A percentile compares a stretch with the other conserved stretches of the same genome.
phyloP scores from a whole-genome alignment of 2,888 invertebrate species.

The Pomacea canaliculata region DNA sequence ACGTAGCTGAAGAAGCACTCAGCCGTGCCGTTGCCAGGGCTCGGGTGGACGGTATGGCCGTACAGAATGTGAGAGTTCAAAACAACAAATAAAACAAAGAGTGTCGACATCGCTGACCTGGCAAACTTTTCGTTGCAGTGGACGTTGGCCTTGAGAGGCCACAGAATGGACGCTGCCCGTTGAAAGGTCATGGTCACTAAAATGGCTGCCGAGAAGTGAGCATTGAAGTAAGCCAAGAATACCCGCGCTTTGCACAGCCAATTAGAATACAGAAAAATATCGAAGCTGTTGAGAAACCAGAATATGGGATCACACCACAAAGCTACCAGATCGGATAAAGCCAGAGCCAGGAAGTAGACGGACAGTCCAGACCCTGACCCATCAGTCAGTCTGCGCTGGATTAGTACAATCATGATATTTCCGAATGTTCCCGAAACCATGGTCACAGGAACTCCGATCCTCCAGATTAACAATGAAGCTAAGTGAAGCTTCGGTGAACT shows the following conservation, averaged over 20 bases:
- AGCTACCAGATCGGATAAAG: slow-evolving; percentile 28
- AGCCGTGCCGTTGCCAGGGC: background rate
- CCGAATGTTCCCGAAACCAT: slow-evolving; percentile 2
- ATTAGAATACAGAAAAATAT: slow-evolving; percentile 4
- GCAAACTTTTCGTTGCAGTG: background rate
- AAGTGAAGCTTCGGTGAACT: background rate
- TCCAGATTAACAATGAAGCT: background rate
- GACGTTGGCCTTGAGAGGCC: slow-evolving; percentile 18
- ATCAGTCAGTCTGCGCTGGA: background rate
- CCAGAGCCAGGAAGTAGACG: slow-evolving; percentile 28
- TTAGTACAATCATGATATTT: slow-evolving; percentile 11
- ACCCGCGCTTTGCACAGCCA: slow-evolving; percentile 21
- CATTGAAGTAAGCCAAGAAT: slow-evolving; percentile 8
- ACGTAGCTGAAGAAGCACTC: background rate
- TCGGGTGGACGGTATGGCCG: background rate
- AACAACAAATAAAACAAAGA: background rate
- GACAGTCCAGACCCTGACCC: slow-evolving; percentile 9
- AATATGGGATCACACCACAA: slow-evolving; percentile 26
- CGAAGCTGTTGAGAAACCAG: background rate
- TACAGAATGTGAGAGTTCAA: slow-evolving; percentile 17
- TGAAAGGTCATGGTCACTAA: slow-evolving; percentile 31
- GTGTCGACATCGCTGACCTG: background rate
- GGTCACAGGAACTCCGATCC: background rate
- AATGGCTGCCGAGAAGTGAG: slow-evolving; percentile 25
- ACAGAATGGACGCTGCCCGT: slow-evolving; percentile 16